Evolutionary conservation across 92 coral and sea anemone genomes (phyloP), one percentile per base, ranked within the genome.

Genomic region (Heliopora coerulea): DNA sequence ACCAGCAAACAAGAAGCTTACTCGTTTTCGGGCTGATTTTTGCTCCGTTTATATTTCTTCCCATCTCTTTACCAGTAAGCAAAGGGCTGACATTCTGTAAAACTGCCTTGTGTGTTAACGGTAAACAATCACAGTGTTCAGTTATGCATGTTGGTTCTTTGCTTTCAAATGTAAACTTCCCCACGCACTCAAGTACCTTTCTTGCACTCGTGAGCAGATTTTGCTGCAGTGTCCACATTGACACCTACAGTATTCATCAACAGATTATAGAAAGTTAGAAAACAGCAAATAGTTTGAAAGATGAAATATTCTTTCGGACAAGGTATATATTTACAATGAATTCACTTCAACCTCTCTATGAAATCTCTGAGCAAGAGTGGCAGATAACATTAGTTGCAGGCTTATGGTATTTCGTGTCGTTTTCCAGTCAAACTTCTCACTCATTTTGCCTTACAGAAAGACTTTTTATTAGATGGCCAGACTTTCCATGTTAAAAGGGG

Each of bases 211-310:
- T 20, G 44, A 78, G 74, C 34, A 63, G 65, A 15, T 78, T 59
- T 41, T 64, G 48, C 54, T 42, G 50, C 82, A 78, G 21, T 54
- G 59, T 63, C 64, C 82, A 65, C 82, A 78, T 15, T 50, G 28
- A 72, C 82, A 78, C 74, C 82, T 63, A 46, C 52, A 46, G 52
- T 46, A 46, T 46, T 46, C 15, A 46, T 46, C 52, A 46, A 46
- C 15, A 46, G 52, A 46, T 46, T 46, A 46, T 6, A 13, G 23
- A 56, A 13, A 13, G 23, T 56, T 56, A 23, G 6, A 28, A 28
- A 17, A 15, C n/a, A 40, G 31, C 54, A 65, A 65, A 31, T 13
- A 13, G 41, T 14, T 1, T 65, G 41, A 65, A 20, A 65, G 26
- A n/a, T 44, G 50, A 42, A 24, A 13, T 21, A 46, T 46, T 37